Conservation (phyloP, 2,113 vertebrate genomes). For the Tragulus kanchil region DNA sequence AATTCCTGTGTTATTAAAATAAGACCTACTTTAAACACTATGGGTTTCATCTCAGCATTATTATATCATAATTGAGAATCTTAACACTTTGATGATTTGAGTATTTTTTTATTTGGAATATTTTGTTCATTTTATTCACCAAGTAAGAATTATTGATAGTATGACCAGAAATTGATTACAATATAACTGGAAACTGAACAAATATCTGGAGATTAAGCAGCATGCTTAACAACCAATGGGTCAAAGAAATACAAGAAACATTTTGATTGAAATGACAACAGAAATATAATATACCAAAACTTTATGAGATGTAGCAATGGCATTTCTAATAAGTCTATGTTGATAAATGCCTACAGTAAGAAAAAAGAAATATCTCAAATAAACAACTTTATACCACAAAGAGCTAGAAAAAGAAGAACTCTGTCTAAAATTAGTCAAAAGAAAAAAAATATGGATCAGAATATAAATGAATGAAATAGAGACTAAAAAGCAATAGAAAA, state of each 20-base stretch:
- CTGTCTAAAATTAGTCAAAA: neutral
- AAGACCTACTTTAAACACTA: neutral
- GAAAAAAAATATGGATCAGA: neutral
- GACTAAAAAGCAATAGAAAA: neutral
- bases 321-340: neutral
- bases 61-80: neutral
- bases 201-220: neutral
- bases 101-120: neutral
- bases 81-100: neutral
- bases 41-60: neutral
- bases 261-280: neutral
- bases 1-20: neutral
- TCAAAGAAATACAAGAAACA: neutral
- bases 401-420: neutral
- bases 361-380: neutral
- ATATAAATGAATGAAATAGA: neutral
- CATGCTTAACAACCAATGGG: neutral
- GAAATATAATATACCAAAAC: neutral
- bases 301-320: neutral
- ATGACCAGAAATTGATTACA: neutral
- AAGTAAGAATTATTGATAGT: neutral
- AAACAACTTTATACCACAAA: neutral
- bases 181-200: neutral
- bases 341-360: neutral
- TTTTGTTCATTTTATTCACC: slow-evolving; percentile 24